Evolutionary conservation across 2,113 vertebrate genomes (phyloP), one percentile per base, ranked within the genome.

Genomic region (Deroptyus accipitrinus): DNA sequence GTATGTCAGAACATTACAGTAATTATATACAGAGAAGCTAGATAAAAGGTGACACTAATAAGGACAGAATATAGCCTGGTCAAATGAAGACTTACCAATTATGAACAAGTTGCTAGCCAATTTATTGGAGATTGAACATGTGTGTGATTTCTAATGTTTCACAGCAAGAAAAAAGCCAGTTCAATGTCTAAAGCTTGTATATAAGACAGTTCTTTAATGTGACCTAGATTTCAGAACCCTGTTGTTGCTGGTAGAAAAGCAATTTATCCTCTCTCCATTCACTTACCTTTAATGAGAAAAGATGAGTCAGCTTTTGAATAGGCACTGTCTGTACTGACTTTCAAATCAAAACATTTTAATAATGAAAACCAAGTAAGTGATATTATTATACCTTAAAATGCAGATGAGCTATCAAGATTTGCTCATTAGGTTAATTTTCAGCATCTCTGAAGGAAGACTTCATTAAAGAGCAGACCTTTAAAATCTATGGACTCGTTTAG

Each of bases 151-250:
- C 46, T 41, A 37, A 0, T 67, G 85, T 91, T 96, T 94, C 87
- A 86, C 78, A 87, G 57, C 15, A 89, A 89, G 72, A 46, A 57
- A 88, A 79, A 93, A 59, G 35, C 28, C 68, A 93, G 46, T 70
- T 39, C 49, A 35, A 4, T 75, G 31, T 52, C 94, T 93, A 86
- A 81, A 90, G 67, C 48, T 62, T 69, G 66, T 80, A 44, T 94
- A 54, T 80, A 74, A 62, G 94, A 80, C 42, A 88, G 76, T 86
- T 96, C 83, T 85, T 90, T 93, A 91, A 52, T 51, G 66, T 98
- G 98, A 98, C 98, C 98, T 97, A 98, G 97, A 97, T 98, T 98
- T 97, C 91, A 96, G 91, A 97, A 87, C 82, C 95, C 96, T 91
- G 74, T 96, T 98, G 87, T 96, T 97, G 97, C 97, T 97, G 96